A percentile compares a stretch with the other conserved stretches of the same genome.
Evolutionary conservation across 2,888 invertebrate species (phyloP).

Genomic region (Latrodectus elegans): DNA sequence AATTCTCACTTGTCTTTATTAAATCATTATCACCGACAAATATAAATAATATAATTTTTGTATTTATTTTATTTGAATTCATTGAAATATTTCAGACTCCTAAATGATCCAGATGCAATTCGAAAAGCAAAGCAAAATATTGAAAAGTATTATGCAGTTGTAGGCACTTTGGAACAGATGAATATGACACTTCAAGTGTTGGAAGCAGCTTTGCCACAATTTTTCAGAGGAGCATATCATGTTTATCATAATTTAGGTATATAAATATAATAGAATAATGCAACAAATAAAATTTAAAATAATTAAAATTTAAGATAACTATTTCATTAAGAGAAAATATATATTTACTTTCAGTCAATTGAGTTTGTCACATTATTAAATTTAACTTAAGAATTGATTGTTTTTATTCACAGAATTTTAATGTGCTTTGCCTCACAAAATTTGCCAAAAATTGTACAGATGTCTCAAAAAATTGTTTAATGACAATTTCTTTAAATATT

Average conservation of each 20-base stretch:
- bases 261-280: conserved; percentile 57
- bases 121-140: conserved; percentile 79
- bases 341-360: too few species aligned
- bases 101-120: conserved; percentile 79
- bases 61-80: not conserved
- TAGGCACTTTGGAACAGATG: conserved; percentile 80
- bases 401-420: too few species aligned
- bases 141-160: conserved; percentile 79
- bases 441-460: too few species aligned
- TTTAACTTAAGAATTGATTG: too few species aligned
- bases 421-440: too few species aligned
- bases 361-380: too few species aligned
- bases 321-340: too few species aligned
- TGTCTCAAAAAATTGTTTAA: too few species aligned
- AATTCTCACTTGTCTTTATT: too few species aligned
- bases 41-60: not conserved
- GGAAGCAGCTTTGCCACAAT: conserved; percentile 78
- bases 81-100: conserved; percentile 74
- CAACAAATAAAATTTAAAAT: too few species aligned
- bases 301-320: too few species aligned
- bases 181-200: conserved; percentile 78
- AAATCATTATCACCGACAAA: not conserved
- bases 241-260: conserved; percentile 78
- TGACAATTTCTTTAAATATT: too few species aligned
- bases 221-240: conserved; percentile 78